A percentile compares a stretch with the other conserved stretches of the same genome.
Evolutionary conservation across 2,797 vertebrate species (phyloP).

Genomic region (Tragopan temminckii): DNA sequence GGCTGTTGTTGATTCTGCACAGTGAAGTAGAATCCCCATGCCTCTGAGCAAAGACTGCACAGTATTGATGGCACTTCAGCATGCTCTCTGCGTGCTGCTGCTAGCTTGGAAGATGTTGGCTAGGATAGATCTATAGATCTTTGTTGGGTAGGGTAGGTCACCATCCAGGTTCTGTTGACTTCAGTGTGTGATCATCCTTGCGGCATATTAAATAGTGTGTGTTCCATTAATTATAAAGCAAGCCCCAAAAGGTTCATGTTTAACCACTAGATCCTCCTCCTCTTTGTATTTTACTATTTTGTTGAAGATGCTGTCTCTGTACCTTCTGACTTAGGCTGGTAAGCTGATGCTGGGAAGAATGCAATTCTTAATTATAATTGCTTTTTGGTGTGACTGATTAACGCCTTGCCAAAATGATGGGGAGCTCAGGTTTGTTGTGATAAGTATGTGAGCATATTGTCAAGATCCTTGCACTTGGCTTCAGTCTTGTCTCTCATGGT

Average conservation of each 20-base stretch:
- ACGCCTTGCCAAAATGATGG: background rate
- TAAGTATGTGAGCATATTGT: background rate
- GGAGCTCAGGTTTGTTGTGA: background rate
- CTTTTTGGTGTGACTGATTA: background rate
- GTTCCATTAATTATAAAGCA: background rate
- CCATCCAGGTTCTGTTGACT: background rate
- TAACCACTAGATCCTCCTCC: background rate
- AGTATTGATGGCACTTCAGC: background rate
- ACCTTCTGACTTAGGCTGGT: background rate
- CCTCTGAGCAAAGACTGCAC: background rate
- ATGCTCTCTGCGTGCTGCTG: background rate
- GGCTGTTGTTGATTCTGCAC: background rate
- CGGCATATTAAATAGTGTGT: rapidly evolving
- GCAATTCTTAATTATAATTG: background rate
- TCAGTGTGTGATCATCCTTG: background rate
- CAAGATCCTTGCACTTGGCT: background rate
- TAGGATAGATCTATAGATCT: too few species aligned
- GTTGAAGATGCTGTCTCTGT: background rate
- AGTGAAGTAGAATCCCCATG: background rate
- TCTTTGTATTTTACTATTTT: background rate
- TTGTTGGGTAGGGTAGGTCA: too few species aligned
- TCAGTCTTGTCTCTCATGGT: background rate
- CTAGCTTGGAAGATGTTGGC: background rate
- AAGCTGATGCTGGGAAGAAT: background rate
- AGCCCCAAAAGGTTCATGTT: background rate